Evolutionary conservation across 2,888 invertebrate genomes (phyloP).

Genomic region (Eupithecia centaureata): DNA sequence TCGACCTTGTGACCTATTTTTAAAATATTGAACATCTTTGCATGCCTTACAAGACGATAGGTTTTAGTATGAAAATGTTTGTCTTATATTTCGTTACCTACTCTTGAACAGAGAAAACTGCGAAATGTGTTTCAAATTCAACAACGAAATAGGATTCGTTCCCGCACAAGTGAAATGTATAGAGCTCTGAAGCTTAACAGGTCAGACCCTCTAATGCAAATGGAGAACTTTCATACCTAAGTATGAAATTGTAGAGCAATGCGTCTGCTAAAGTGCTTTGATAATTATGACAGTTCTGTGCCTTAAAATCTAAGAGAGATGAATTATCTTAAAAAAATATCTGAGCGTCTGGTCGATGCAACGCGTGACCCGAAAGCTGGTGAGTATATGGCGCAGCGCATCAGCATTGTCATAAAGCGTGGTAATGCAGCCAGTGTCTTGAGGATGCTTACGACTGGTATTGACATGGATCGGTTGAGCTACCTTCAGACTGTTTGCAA

Average conservation of each 20-base stretch:
- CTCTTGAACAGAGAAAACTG: background rate
- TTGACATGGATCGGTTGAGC: no score
- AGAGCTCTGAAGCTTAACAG: background rate
- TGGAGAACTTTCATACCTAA: no score
- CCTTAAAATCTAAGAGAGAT: background rate
- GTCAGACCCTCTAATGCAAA: background rate
- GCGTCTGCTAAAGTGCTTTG: background rate
- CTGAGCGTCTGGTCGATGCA: no score
- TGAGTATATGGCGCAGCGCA: no score
- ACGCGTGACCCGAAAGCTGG: no score
- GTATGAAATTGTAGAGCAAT: background rate
- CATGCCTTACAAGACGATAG: background rate
- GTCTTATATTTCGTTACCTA: background rate
- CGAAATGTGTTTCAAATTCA: background rate
- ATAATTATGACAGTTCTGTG: background rate
- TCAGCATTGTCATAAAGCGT: no score
- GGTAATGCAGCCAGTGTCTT: no score
- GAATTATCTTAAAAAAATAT: background rate
- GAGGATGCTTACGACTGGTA: no score
- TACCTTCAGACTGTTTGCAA: no score
- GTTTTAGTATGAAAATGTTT: background rate
- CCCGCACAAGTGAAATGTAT: background rate
- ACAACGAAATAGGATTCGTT: background rate
- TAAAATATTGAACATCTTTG: background rate
- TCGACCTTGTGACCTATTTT: conserved; percentile 3